phyloP scores from a whole-genome alignment of 37 sponge, comb jelly and placozoan genomes.

The Chondrosia reniformis region DNA sequence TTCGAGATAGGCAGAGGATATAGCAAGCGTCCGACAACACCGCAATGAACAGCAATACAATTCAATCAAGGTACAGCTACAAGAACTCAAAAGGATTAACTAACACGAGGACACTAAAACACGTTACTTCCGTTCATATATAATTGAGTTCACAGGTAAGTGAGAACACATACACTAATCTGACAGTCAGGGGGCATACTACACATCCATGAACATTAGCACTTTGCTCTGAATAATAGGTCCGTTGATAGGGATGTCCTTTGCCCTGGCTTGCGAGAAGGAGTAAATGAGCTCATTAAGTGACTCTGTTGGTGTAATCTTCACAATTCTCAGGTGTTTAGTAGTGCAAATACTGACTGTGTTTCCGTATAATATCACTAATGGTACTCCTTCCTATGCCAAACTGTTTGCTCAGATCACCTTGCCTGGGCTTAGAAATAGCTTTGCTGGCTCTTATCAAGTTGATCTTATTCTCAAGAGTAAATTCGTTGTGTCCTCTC shows the following conservation, averaged over 20 bases:
- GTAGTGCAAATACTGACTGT: neutral
- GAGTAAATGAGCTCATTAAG: neutral
- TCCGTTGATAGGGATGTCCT: slow-evolving; percentile 11
- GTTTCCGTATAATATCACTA: neutral
- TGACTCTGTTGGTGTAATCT: neutral
- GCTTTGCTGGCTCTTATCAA: slow-evolving; percentile 7
- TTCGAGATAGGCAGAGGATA: too few relatives aligned
- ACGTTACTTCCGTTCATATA: too few relatives aligned
- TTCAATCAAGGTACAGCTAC: too few relatives aligned
- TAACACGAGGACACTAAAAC: too few relatives aligned
- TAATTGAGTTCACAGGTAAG: too few relatives aligned
- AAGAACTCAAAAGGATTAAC: too few relatives aligned
- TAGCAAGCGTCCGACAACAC: too few relatives aligned
- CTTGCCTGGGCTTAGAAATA: neutral
- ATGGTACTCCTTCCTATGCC: slow-evolving; percentile 10
- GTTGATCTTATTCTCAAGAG: neutral
- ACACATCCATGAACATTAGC: neutral
- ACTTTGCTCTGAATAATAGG: slow-evolving; percentile 14
- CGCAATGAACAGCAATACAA: too few relatives aligned
- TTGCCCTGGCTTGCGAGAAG: neutral
- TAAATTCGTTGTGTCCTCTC: slow-evolving; percentile 4
- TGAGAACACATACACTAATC: too few relatives aligned
- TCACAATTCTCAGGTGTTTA: neutral
- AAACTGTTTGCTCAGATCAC: neutral
- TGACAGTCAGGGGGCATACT: too few relatives aligned